Conservation (phyloP, 2,113 vertebrate genomes). For the Rhombomys opimus region DNA sequence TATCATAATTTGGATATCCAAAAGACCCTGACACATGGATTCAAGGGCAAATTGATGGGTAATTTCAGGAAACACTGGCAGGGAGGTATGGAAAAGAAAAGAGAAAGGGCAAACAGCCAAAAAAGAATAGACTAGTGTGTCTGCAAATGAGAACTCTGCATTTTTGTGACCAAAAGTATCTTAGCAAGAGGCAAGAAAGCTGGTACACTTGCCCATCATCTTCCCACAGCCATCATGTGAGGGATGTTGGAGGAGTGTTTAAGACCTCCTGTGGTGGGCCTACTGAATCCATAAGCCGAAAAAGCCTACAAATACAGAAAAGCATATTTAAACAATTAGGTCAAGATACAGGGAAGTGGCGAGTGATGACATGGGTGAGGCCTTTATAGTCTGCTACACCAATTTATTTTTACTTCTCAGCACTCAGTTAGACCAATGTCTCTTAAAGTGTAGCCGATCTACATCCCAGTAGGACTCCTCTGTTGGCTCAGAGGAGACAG, state of each 20-base stretch:
- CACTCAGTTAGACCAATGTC: conserved; percentile 22
- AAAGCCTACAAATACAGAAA: conserved; percentile 13
- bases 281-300: not conserved
- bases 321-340: not conserved
- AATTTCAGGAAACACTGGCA: not conserved
- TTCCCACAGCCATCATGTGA: not conserved
- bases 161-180: not conserved
- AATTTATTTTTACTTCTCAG: conserved; percentile 48
- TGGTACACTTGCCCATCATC: not conserved
- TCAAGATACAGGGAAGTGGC: not conserved
- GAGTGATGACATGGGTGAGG: not conserved
- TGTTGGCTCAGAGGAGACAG: not conserved
- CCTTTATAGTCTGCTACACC: not conserved
- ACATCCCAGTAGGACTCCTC: not conserved
- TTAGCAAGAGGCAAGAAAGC: not conserved
- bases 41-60: not conserved
- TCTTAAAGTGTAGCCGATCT: conserved; percentile 30
- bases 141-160: not conserved
- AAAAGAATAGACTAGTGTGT: not conserved
- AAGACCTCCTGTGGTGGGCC: not conserved
- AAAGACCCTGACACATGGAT: conserved; percentile 16
- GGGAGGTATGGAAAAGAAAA: not conserved
- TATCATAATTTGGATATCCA: not conserved
- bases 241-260: not conserved
- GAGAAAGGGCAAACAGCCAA: not conserved